Base-by-base conservation (phyloP, 1,140 invertebrate genomes). In the Carcinoscorpius rotundicauda region DNA sequence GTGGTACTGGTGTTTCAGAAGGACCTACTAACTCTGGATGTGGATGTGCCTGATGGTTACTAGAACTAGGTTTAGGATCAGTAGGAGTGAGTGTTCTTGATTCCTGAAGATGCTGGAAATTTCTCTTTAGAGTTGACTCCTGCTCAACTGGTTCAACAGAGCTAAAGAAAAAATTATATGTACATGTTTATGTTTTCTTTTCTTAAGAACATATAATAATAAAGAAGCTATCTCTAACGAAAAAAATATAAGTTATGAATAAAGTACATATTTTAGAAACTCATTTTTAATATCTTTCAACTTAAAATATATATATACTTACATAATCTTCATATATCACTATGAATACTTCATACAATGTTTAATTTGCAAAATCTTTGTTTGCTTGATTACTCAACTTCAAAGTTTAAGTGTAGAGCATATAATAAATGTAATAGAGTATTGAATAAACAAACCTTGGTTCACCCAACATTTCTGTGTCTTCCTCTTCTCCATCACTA, bases 81-180 rank as follows among this genome's bases (percentile, higher is more conserved):
- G 76, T 84, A 67, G 82, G 81, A 50, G 80, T 81, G 58, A 85
- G 72, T 63, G 82, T 85, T 72, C 89, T 79, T 52, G 88, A 87
- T 78, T 94, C 91, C 77, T 97, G 94, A 68, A 98, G 95, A 76
- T 96, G 91, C 76, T 97, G 93, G 83, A 98, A 98, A 79, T 95
- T 95, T 6, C 71, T 59, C 29, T 62, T 59, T 9, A 72, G 55
- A 4, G 71, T 73, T 3, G 64, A 65, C 55, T 69, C 68, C n/a
- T 66, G 65, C 11, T 69, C 62, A 3, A 69, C 65, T 29, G 65
- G 68, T 51, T 69, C 68, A 51, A 69, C 66, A 3, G 68, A 69
- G 49, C 68, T 69, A 48, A 61, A 65, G 58, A 5, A 11, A 3
- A 56, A 61, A 55, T n/a, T 29, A 29, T 29, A 29, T 29, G 29